phyloP scores from a whole-genome alignment of 2,113 vertebrate species.

The Colius striatus region DNA sequence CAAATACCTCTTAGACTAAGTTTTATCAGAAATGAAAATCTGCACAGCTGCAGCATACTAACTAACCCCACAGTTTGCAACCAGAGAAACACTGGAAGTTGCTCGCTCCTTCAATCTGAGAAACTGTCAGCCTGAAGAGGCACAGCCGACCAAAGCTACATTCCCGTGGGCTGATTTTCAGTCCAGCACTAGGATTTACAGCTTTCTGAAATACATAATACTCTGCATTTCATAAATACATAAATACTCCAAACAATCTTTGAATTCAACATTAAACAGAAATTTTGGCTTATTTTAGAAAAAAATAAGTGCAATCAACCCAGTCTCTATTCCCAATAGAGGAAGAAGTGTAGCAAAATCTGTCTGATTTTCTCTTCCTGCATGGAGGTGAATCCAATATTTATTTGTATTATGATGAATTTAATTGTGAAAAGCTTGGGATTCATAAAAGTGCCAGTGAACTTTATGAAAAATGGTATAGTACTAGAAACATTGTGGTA shows the following conservation, averaged over 20 bases:
- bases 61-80: neutral
- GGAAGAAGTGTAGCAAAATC: neutral
- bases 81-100: neutral
- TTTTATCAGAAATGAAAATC: constrained; percentile 78
- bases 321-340: neutral
- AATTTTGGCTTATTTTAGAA: neutral
- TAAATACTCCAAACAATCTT: neutral
- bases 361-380: neutral
- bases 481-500: neutral
- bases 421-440: neutral
- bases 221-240: too few species aligned
- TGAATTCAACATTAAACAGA: neutral
- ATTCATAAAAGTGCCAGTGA: neutral
- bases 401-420: neutral
- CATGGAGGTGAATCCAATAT: neutral
- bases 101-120: neutral
- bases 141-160: neutral
- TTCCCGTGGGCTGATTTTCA: neutral
- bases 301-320: neutral
- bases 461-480: neutral
- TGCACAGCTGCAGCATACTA: constrained; percentile 49
- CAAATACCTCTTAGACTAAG: constrained; percentile 75
- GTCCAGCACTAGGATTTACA: neutral
- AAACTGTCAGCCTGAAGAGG: neutral
- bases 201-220: neutral